Evolutionary conservation across 2,888 invertebrate genomes (phyloP).

Genomic region (Drosophila quinaria): DNA sequence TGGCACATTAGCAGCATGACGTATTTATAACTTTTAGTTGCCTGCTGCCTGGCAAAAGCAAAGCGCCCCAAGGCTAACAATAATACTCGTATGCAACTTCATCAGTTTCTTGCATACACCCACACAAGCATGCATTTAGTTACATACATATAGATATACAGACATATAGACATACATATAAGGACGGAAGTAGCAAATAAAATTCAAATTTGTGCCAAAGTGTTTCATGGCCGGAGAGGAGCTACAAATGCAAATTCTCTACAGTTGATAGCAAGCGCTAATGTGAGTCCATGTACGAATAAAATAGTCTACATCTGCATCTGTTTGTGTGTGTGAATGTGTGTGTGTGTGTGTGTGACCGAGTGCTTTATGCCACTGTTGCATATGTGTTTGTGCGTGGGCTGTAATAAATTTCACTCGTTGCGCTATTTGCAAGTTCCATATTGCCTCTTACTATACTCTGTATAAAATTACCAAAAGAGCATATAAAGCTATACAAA

Average conservation of each 20-base stretch:
- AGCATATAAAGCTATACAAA: background rate
- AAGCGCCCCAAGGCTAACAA: slow-evolving; percentile 58
- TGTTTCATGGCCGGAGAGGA: slow-evolving; percentile 65
- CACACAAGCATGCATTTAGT: too few relatives aligned
- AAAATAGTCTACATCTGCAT: background rate
- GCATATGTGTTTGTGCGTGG: slow-evolving; percentile 24
- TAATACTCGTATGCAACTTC: slow-evolving; percentile 55
- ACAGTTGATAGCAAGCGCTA: slow-evolving; percentile 72
- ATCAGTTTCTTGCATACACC: slow-evolving; percentile 30
- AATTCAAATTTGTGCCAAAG: slow-evolving; percentile 82
- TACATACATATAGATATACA: slow-evolving; percentile 11
- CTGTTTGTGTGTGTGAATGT: slow-evolving; percentile 30
- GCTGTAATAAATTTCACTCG: slow-evolving; percentile 66
- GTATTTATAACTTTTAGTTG: slow-evolving; percentile 74
- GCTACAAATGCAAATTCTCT: slow-evolving; percentile 44
- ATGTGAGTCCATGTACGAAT: slow-evolving; percentile 49
- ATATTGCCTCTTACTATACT: slow-evolving; percentile 66
- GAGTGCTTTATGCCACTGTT: slow-evolving; percentile 59
- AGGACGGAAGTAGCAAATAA: slow-evolving; percentile 80
- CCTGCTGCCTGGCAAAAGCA: slow-evolving; percentile 49
- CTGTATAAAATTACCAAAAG: background rate
- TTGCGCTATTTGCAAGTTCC: slow-evolving; percentile 53
- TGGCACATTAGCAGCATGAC: slow-evolving; percentile 66
- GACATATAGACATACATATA: slow-evolving; percentile 40
- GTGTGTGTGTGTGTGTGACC: slow-evolving; percentile 26